Conservation (phyloP, 2,888 invertebrate species). For the Norana najaformis region DNA sequence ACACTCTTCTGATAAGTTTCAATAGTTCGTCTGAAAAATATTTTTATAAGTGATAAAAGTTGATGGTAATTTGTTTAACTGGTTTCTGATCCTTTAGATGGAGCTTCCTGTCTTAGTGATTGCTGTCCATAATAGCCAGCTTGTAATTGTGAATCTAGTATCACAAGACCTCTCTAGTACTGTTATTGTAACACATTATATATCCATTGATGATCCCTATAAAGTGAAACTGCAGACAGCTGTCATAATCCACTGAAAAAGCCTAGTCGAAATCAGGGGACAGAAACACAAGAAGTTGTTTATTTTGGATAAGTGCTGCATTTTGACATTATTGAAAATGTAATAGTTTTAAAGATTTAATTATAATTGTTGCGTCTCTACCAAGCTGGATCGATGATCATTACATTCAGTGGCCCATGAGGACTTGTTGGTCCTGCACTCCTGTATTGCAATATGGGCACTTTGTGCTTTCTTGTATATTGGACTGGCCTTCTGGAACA, state of each 20-base stretch:
- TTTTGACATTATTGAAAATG: not conserved
- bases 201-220: no score
- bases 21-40: no score
- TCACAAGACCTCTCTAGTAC: not conserved
- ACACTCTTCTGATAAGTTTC: no score
- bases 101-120: not conserved
- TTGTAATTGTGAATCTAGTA: not conserved
- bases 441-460: no score
- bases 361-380: no score
- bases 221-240: not conserved
- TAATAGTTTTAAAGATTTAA: not conserved
- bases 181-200: not conserved
- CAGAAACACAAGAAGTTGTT: not conserved
- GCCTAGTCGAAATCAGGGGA: not conserved
- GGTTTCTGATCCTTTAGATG: not conserved
- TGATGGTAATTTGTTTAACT: not conserved
- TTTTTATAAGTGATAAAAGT: no score
- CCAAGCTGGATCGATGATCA: no score
- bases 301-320: not conserved
- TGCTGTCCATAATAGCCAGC: not conserved
- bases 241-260: not conserved
- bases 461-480: no score
- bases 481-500: no score
- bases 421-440: no score
- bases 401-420: no score